These are phyloP conservation scores for Pseudorhiza aurosa DNA, from an alignment of 30 jellyfish, hydroid and myxozoan genomes.

Conservation along the genomic window DNA sequence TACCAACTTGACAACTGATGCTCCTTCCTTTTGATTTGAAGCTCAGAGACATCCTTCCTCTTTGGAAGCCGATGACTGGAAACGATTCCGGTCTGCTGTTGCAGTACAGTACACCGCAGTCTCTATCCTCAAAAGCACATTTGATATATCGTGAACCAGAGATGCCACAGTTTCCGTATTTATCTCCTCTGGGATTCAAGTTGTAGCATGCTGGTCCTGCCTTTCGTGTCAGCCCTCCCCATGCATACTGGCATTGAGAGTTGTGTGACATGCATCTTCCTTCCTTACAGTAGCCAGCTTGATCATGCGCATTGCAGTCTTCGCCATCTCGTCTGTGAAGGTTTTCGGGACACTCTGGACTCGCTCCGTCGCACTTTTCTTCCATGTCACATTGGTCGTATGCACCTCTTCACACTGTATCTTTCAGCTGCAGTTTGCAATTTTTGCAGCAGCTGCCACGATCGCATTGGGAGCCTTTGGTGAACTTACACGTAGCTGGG, in stretches of 20 bases:
- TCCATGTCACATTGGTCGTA: constrained; percentile 36
- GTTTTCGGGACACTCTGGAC: constrained; percentile 31
- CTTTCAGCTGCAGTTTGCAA: constrained; percentile 22
- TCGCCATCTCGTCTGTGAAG: constrained; percentile 34
- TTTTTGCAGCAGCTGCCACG: constrained; percentile 49
- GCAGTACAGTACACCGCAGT: constrained; percentile 53
- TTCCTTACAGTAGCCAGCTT: constrained; percentile 44
- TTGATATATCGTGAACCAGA: constrained; percentile 16
- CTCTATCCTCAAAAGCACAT: constrained; percentile 1
- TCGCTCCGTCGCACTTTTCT: constrained; percentile 61
- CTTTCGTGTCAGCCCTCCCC: constrained; percentile 26
- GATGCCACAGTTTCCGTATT: constrained; percentile 64
- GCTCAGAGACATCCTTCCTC: background rate
- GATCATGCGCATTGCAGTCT: constrained; percentile 22
- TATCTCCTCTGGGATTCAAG: constrained; percentile 36
- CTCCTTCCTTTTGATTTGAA: background rate
- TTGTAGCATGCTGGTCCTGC: constrained; percentile 35
- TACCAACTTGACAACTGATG: constrained; percentile 7
- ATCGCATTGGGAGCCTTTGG: constrained; percentile 56
- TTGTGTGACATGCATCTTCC: constrained; percentile 47
- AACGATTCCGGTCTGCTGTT: background rate
- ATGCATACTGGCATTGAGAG: constrained; percentile 47
- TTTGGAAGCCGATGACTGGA: constrained; percentile 36
- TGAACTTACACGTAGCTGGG: constrained; percentile 57
- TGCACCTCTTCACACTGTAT: constrained; percentile 46